These are phyloP conservation scores for Coenonympha arcania DNA, from an alignment of 2,888 invertebrate genomes.

Conservation along the genomic window DNA sequence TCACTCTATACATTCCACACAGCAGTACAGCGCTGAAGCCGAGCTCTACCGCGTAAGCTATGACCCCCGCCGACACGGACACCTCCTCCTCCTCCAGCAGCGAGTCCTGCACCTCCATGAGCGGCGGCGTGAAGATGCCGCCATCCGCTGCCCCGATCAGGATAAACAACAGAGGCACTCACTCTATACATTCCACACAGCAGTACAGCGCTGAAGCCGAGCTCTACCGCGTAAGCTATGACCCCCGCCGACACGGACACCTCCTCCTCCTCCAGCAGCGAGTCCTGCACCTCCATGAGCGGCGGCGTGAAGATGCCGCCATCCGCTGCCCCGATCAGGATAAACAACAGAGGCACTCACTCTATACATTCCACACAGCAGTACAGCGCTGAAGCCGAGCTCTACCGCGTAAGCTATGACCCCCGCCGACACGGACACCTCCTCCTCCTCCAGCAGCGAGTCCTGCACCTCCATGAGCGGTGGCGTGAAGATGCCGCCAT, in stretches of 20 bases:
- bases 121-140: slow-evolving; percentile 42
- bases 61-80: slow-evolving; percentile 40
- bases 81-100: slow-evolving; percentile 39
- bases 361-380: slow-evolving; percentile 50
- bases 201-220: slow-evolving; percentile 43
- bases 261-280: slow-evolving; percentile 39
- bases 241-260: slow-evolving; percentile 40
- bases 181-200: slow-evolving; percentile 53
- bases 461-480: slow-evolving; percentile 45
- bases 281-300: slow-evolving; percentile 42
- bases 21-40: slow-evolving; percentile 44
- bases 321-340: slow-evolving; percentile 45
- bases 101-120: slow-evolving; percentile 42
- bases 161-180: slow-evolving; percentile 41
- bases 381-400: slow-evolving; percentile 41
- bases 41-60: slow-evolving; percentile 46
- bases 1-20: slow-evolving; percentile 51
- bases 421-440: slow-evolving; percentile 38
- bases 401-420: slow-evolving; percentile 46
- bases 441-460: slow-evolving; percentile 38
- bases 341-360: slow-evolving; percentile 48
- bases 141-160: slow-evolving; percentile 47
- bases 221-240: slow-evolving; percentile 44
- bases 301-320: slow-evolving; percentile 45
- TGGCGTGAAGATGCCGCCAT: slow-evolving; percentile 45